phyloP scores from a whole-genome alignment of 2,888 invertebrate genomes.

The Poecilobothrus nobilitatus region DNA sequence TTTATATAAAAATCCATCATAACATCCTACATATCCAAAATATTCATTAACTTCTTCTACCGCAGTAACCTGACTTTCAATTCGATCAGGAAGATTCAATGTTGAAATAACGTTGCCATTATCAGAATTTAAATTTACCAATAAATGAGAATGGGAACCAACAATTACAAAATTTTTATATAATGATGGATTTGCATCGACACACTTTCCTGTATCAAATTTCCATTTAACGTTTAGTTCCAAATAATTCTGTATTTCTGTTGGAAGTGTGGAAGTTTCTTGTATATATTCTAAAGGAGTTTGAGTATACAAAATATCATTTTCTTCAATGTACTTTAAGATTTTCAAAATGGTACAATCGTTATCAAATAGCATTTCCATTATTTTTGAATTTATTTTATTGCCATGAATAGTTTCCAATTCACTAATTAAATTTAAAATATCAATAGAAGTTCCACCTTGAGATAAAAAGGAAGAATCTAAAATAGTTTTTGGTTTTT shows the following conservation, averaged over 20 bases:
- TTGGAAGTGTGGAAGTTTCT: not conserved
- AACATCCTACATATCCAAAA: constrained; percentile 63
- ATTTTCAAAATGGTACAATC: constrained; percentile 39
- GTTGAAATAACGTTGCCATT: constrained; percentile 48
- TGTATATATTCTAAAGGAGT: not conserved
- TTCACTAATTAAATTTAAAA: constrained; percentile 54
- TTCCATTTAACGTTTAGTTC: constrained; percentile 21
- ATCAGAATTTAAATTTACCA: constrained; percentile 52
- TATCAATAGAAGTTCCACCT: constrained; percentile 66
- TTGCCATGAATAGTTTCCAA: constrained; percentile 44
- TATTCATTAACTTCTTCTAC: constrained; percentile 31
- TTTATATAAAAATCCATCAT: constrained; percentile 64
- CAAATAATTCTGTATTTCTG: not conserved
- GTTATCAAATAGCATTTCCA: constrained; percentile 49
- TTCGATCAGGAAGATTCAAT: constrained; percentile 54
- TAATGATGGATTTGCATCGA: constrained; percentile 65
- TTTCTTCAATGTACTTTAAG: constrained; percentile 14
- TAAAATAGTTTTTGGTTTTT: constrained; percentile 12
- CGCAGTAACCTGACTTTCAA: constrained; percentile 59
- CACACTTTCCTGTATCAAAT: constrained; percentile 55
- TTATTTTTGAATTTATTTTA: constrained; percentile 46
- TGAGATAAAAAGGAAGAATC: constrained; percentile 48
- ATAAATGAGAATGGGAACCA: constrained; percentile 66
- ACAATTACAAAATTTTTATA: constrained; percentile 46
- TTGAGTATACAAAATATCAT: not conserved